Evolutionary conservation across 1,140 invertebrate genomes (phyloP).

Genomic region (Zaprionus nigranus): DNA sequence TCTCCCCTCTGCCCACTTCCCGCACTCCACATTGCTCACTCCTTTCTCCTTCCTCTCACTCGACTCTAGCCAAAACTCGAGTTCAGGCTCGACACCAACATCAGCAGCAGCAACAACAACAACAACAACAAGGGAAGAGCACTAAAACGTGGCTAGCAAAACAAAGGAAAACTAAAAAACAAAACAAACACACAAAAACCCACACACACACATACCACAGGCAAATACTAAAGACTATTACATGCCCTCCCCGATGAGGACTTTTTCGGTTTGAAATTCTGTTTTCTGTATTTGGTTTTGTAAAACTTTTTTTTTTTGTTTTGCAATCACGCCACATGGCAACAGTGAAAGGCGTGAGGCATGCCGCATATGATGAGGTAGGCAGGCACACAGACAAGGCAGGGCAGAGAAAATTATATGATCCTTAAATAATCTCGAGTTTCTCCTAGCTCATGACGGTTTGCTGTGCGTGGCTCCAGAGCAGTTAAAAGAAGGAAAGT

Average conservation of each 20-base stretch:
- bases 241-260: slow-evolving; percentile 23
- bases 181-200: slow-evolving; percentile 1
- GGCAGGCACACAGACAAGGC: not conserved
- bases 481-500: too few relatives aligned
- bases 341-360: slow-evolving; percentile 22
- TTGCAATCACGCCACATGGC: slow-evolving; percentile 33
- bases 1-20: not conserved
- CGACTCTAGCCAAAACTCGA: slow-evolving; percentile 1
- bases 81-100: slow-evolving; percentile 17
- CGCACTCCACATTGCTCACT: not conserved
- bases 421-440: slow-evolving; percentile 19
- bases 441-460: not conserved
- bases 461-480: not conserved
- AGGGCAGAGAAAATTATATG: slow-evolving; percentile 11
- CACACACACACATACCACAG: slow-evolving; percentile 12
- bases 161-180: slow-evolving; percentile 41
- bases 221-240: slow-evolving; percentile 40
- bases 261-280: slow-evolving; percentile 22
- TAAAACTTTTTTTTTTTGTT: not conserved
- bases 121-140: too few relatives aligned
- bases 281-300: not conserved
- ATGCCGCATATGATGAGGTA: not conserved
- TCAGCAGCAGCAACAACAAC: slow-evolving; percentile 18
- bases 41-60: not conserved
- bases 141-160: slow-evolving; percentile 35